Evolutionary conservation across 2,797 vertebrate genomes (phyloP), one percentile per base, ranked within the genome.

Genomic region (Gymnopithys bicolor): DNA sequence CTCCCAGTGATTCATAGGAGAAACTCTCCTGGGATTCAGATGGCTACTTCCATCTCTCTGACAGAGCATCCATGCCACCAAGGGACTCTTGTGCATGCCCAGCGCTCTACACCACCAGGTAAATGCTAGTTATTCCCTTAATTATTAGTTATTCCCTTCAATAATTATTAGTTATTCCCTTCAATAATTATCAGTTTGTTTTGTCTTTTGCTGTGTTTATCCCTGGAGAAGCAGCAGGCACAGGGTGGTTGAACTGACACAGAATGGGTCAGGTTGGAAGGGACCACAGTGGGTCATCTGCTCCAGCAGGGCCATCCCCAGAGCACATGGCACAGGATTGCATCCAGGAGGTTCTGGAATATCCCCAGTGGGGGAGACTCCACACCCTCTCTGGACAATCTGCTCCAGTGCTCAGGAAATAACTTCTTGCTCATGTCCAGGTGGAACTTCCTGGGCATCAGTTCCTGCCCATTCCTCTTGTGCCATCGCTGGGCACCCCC

Each of bases 41-140:
- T 48, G 66, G 28, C 24, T 64, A 30, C 2, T 0, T 30, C 4
- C 27, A 22, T 28, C 10, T 66, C 30, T 73, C 30, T 67, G 46
- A 67, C 41, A 48, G 33, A 78, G 46, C 32, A 78, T 28, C 46
- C 30, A 6, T 27, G 32, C n/a, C 59, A 78, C 30, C 25, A 53
- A 66, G 52, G 30, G 15, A 18, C 18, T 53, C 39, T 13, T 13
- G 18, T 41, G 33, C 13, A 8, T 1, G 1, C 13, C 16, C 9
- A 9, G 25, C 0, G 0, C 35, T 14, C 24, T 23, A 2, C 0
- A 7, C 30, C 39, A 15, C 2, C 1, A 45, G 27, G 23, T 4
- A 3, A 15, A 12, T 0, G 0, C 18, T 24, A 11, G 17, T 24
- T 28, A 53, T 22, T 39, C 19, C 58, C 35, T 9, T 52, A 52